These are phyloP conservation scores for Cyphomyrmex costatus DNA, from an alignment of 1,140 invertebrate genomes.

Conservation along the genomic window DNA sequence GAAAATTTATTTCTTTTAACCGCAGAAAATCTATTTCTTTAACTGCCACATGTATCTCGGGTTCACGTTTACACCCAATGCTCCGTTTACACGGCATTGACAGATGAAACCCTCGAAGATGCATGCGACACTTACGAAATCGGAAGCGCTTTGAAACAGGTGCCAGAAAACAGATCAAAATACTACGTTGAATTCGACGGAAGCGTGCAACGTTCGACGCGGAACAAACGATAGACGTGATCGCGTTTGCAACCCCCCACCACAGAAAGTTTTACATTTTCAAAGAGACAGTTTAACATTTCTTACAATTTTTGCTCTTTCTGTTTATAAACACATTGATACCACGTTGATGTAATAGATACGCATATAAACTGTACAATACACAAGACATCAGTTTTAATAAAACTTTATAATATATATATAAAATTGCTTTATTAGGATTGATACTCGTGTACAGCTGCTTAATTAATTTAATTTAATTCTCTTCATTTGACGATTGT, in stretches of 20 bases:
- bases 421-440: slow-evolving; percentile 16
- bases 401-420: no score
- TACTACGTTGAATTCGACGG: slow-evolving; percentile 62
- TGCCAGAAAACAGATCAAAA: slow-evolving; percentile 43
- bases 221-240: slow-evolving; percentile 65
- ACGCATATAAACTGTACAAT: neutral
- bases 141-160: slow-evolving; percentile 51
- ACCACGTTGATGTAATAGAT: neutral
- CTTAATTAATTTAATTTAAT: slow-evolving; percentile 15
- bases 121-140: slow-evolving; percentile 53
- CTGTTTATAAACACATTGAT: neutral
- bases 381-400: slow-evolving; percentile 14
- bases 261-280: no score
- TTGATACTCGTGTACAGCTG: neutral
- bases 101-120: slow-evolving; percentile 55
- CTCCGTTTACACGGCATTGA: slow-evolving; percentile 52
- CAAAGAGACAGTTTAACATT: no score
- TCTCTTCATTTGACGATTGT: neutral
- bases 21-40: slow-evolving; percentile 32
- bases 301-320: slow-evolving; percentile 39
- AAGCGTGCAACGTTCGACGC: neutral
- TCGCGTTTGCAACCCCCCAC: slow-evolving; percentile 25
- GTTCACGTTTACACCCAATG: slow-evolving; percentile 37
- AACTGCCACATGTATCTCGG: slow-evolving; percentile 34
- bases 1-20: slow-evolving; percentile 50